Evolutionary conservation across 2,113 vertebrate genomes (phyloP), one percentile per base, ranked within the genome.

Genomic region (Pteruthius melanotis): DNA sequence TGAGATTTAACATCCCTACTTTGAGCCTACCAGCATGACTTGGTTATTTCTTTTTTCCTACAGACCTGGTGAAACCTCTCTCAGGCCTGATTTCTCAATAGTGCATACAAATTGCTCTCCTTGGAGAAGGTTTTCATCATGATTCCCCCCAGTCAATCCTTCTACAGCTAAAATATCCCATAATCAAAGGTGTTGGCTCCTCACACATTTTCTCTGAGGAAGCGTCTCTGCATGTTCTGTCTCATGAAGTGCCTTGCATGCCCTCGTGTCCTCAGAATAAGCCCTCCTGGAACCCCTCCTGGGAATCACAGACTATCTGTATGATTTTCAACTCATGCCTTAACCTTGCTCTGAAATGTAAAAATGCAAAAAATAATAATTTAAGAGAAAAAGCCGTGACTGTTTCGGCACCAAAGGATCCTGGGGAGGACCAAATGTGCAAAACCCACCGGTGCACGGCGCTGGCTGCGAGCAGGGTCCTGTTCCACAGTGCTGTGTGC

Each of bases 171-270:
- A 89, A 94, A 87, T 66, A 86, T 13, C 79, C 75, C 13, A 13
- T 85, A 94, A 93, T 90, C 85, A 91, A 89, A 91, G 84, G 68
- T 69, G 76, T 65, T 57, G 89, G 50, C 59, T 91, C 54, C 90
- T 94, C 50, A 27, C 59, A 68, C 83, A 42, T 85, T 79, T 86
- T 60, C 77, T 87, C 81, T 74, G 39, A 74, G 70, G 91, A 26
- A 76, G 60, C 1, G 0, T 59, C 86, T 59, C 77, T 49, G 39
- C 13, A 26, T 59, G 70, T 52, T 75, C 74, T 90, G 78, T 42
- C 90, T 91, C 44, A 30, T 26, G 93, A 71, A 27, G 70, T 30
- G 85, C 78, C 78, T 74, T 14, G 35, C 33, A 1, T 44, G 59
- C 45, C 69, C 84, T 57, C 50, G 0, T 5, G 33, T 70, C 66